These are phyloP conservation scores for Coronaproctus castanopsis DNA, from an alignment of 2,888 invertebrate species.

Conservation along the genomic window DNA sequence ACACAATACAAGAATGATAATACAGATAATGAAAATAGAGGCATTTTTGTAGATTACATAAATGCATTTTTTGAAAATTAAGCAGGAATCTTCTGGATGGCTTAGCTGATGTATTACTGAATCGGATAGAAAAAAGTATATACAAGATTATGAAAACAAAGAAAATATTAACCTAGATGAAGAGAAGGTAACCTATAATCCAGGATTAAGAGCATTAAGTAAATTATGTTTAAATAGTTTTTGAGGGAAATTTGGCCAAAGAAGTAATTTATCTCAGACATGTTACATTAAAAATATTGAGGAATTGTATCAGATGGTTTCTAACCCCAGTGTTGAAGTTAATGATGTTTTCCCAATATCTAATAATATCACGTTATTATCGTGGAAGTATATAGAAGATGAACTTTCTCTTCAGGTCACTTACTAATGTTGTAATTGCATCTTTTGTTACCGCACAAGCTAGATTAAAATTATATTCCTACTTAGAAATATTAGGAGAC, in stretches of 20 bases:
- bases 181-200: conserved; percentile 18
- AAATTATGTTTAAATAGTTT: conserved; percentile 20
- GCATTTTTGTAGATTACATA: not conserved
- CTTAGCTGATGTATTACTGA: too few relatives aligned
- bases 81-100: too few relatives aligned
- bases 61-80: conserved; percentile 7
- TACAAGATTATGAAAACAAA: conserved; percentile 16
- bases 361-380: too few relatives aligned
- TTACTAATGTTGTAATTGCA: too few relatives aligned
- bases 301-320: too few relatives aligned
- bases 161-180: conserved; percentile 17
- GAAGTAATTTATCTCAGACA: conserved; percentile 24
- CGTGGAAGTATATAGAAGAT: too few relatives aligned
- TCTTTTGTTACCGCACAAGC: not conserved
- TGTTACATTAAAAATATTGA: too few relatives aligned
- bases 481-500: not conserved
- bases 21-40: too few relatives aligned
- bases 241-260: conserved; percentile 20
- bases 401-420: too few relatives aligned
- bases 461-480: not conserved
- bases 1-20: too few relatives aligned
- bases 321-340: too few relatives aligned
- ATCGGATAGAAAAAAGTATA: conserved; percentile 14
- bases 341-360: too few relatives aligned
- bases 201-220: conserved; percentile 18